Evolutionary conservation across 2,113 vertebrate genomes (phyloP).

Genomic region (Patagioenas fasciata): DNA sequence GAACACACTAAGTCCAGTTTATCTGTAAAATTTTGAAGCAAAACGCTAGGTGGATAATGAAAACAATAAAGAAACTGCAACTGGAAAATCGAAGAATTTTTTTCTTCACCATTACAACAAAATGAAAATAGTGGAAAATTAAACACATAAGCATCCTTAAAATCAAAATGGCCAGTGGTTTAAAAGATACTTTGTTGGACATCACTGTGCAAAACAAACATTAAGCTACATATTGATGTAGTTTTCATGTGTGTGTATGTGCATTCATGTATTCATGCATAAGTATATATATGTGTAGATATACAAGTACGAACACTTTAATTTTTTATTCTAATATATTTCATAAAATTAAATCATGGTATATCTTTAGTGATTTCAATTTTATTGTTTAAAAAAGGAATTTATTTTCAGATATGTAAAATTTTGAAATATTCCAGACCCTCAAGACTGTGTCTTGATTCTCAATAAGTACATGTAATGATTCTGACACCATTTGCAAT

Average conservation of each 20-base stretch:
- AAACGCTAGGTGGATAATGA: neutral
- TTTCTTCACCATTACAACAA: neutral
- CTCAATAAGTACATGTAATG: neutral
- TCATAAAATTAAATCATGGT: neutral
- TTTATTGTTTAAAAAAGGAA: neutral
- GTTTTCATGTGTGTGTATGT: neutral
- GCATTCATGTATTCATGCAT: neutral
- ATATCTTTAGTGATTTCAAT: neutral
- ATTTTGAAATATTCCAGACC: neutral
- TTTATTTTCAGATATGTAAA: neutral
- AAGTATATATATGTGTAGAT: neutral
- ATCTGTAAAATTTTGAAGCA: neutral
- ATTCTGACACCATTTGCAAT: neutral
- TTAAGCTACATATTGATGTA: neutral
- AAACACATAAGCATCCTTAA: neutral
- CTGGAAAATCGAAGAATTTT: neutral
- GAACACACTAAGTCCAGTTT: neutral
- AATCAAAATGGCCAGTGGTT: neutral
- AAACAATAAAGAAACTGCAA: neutral
- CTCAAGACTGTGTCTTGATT: neutral
- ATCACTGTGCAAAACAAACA: neutral
- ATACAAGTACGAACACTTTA: neutral
- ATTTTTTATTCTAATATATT: neutral
- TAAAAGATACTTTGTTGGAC: neutral
- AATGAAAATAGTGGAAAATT: neutral